phyloP scores from a whole-genome alignment of 2,888 invertebrate species.

The Agonopterix alstromeriana region DNA sequence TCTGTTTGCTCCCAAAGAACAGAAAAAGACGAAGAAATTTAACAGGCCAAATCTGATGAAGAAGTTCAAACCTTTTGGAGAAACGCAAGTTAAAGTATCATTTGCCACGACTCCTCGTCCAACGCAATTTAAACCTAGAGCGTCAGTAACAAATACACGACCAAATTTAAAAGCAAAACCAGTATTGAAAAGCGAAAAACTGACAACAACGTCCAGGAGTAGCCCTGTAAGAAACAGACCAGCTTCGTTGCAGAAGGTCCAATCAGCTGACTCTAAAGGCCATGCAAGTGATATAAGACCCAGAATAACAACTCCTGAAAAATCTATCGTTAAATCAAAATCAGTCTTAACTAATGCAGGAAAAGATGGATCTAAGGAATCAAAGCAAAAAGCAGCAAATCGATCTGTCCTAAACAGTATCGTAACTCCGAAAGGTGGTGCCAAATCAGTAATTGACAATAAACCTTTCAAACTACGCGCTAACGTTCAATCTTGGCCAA shows the following conservation, averaged over 20 bases:
- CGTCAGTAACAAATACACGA: neutral
- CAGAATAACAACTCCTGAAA: too few species aligned
- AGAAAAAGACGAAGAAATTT: neutral
- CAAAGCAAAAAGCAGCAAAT: too few species aligned
- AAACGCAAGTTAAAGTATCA: conserved; percentile 31
- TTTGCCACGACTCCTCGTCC: conserved; percentile 17
- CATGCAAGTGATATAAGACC: conserved; percentile 13
- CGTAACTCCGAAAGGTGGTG: too few species aligned
- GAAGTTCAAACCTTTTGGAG: conserved; percentile 11
- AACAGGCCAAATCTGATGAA: neutral
- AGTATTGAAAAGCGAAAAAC: neutral
- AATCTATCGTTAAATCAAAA: too few species aligned
- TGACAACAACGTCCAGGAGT: neutral
- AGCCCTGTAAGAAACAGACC: neutral
- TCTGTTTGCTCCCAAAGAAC: neutral
- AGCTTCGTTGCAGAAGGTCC: neutral
- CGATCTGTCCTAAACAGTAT: too few species aligned
- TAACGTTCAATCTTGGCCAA: conserved; percentile 16
- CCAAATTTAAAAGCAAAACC: neutral
- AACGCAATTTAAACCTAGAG: too few species aligned
- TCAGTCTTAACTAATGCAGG: too few species aligned
- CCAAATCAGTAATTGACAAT: too few species aligned
- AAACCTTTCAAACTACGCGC: too few species aligned
- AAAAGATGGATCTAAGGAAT: too few species aligned
- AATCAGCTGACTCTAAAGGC: conserved; percentile 8